Conservation (phyloP, 2,888 invertebrate species). For the Crioceris asparagi region DNA sequence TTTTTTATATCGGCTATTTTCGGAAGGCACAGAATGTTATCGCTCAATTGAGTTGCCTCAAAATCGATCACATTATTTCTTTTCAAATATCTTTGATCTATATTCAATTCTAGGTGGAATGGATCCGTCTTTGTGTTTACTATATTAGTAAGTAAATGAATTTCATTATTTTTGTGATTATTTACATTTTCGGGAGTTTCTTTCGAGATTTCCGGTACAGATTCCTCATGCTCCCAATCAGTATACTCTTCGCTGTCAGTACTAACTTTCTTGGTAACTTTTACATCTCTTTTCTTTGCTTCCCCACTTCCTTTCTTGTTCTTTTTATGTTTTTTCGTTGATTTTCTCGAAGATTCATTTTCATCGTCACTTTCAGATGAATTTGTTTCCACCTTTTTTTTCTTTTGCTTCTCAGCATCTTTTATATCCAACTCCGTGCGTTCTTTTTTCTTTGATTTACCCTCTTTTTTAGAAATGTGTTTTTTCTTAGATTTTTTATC, state of each 20-base stretch:
- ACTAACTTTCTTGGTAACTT: too few species aligned
- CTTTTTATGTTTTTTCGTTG: conserved; percentile 1
- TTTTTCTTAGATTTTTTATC: conserved; percentile 5
- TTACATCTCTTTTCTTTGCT: conserved; percentile 6
- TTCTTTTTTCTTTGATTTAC: neutral
- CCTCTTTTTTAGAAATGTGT: conserved; percentile 2
- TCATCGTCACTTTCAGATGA: neutral
- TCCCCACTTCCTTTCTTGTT: conserved; percentile 5
- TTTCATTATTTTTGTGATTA: neutral
- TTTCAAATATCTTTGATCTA: too few species aligned
- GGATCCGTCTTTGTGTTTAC: too few species aligned
- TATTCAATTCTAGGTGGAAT: too few species aligned
- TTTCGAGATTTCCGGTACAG: neutral
- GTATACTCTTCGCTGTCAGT: neutral
- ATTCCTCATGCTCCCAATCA: conserved; percentile 8
- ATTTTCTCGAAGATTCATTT: conserved; percentile 1
- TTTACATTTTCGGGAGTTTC: neutral
- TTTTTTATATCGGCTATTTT: too few species aligned
- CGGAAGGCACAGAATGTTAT: too few species aligned
- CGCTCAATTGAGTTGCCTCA: too few species aligned
- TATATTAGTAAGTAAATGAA: neutral
- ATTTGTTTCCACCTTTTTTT: neutral
- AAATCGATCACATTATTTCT: too few species aligned
- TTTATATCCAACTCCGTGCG: neutral
- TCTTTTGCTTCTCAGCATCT: conserved; percentile 2